These are phyloP conservation scores for Octomys mimax DNA, from an alignment of 2,797 vertebrate genomes.

Conservation along the genomic window DNA sequence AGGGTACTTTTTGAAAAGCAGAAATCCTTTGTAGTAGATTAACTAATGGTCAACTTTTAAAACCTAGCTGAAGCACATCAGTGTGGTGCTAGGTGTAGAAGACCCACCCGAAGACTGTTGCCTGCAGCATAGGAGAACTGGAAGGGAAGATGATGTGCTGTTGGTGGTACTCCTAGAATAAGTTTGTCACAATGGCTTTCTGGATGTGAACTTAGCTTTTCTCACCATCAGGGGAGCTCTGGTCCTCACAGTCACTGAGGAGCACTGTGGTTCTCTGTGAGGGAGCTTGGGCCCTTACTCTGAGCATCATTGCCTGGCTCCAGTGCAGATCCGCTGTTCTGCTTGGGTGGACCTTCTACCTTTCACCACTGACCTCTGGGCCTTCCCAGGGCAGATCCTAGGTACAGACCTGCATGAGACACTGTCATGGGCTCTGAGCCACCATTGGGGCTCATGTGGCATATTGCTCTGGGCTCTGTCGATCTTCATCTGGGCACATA, in stretches of 20 bases:
- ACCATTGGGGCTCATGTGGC: neutral
- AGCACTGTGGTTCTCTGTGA: neutral
- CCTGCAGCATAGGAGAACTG: neutral
- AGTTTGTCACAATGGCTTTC: neutral
- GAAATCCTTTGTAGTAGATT: neutral
- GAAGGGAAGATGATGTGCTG: neutral
- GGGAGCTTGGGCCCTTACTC: neutral
- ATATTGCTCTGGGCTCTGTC: neutral
- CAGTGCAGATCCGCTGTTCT: neutral
- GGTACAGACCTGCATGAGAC: neutral
- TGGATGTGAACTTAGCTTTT: neutral
- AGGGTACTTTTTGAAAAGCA: neutral
- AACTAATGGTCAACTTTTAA: neutral
- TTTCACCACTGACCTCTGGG: no score
- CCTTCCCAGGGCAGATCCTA: neutral
- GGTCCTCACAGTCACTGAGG: neutral
- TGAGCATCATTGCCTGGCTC: neutral
- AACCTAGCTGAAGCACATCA: neutral
- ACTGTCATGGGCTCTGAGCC: neutral
- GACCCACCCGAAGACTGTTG: neutral
- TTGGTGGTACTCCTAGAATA: neutral
- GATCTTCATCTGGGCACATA: neutral
- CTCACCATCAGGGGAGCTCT: neutral
- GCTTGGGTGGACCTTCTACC: neutral
- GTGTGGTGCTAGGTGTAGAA: neutral